Evolutionary conservation across 2,888 invertebrate species (phyloP).

Genomic region (Euzophera pinguis): DNA sequence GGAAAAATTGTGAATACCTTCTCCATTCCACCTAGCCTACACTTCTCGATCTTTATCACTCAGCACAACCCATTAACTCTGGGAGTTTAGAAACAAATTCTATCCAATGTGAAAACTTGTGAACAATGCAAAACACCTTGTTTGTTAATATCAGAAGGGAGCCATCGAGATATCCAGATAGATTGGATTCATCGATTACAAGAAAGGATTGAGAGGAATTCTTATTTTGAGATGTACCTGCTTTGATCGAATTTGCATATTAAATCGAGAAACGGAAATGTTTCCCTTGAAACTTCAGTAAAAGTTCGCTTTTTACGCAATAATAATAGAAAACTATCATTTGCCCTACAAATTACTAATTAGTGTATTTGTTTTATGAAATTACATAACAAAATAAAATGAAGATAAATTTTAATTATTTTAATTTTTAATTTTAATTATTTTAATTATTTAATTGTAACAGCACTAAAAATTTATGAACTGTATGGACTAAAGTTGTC

Average conservation of each 20-base stretch:
- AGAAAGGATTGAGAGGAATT: slow-evolving; percentile 12
- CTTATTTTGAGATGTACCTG: background rate
- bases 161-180: slow-evolving; percentile 26
- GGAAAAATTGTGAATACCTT: too few species aligned
- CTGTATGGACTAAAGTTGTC: too few species aligned
- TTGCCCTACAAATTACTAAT: too few species aligned
- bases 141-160: slow-evolving; percentile 37
- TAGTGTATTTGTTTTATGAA: too few species aligned
- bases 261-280: background rate
- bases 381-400: too few species aligned
- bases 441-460: too few species aligned
- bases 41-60: slow-evolving; percentile 44
- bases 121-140: slow-evolving; percentile 51
- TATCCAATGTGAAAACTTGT: slow-evolving; percentile 45
- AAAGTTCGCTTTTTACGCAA: too few species aligned
- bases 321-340: too few species aligned
- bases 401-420: too few species aligned
- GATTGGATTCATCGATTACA: slow-evolving; percentile 25
- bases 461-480: too few species aligned
- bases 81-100: slow-evolving; percentile 57
- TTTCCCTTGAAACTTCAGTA: too few species aligned
- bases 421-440: too few species aligned
- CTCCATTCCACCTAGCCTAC: slow-evolving; percentile 19
- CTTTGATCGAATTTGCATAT: background rate
- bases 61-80: slow-evolving; percentile 61